These are phyloP conservation scores for Danaus plexippus DNA, from an alignment of 1,140 invertebrate genomes.

Conservation along the genomic window DNA sequence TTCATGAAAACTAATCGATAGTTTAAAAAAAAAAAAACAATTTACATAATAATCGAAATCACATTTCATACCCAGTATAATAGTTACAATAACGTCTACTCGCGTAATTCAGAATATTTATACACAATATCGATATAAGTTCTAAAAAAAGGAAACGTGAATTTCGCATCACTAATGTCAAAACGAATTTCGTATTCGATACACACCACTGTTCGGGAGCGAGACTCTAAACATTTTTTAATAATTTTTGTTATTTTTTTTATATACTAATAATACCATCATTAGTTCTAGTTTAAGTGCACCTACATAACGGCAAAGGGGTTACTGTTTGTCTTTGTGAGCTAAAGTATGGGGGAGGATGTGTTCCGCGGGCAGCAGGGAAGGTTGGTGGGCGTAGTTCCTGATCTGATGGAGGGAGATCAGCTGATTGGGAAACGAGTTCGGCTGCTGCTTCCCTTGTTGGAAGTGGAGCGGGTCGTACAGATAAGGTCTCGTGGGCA, in stretches of 20 bases:
- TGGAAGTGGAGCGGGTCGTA: conserved; percentile 94
- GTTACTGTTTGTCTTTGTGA: conserved; percentile 71
- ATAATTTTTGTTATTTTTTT: conserved; percentile 58
- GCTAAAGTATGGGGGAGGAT: conserved; percentile 66
- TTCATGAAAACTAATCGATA: conserved; percentile 44
- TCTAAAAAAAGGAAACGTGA: conserved; percentile 48
- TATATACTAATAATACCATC: conserved; percentile 69
- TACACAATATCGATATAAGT: conserved; percentile 60
- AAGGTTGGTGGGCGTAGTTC: conserved; percentile 95
- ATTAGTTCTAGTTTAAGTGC: conserved; percentile 62
- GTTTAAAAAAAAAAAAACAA: conserved; percentile 25
- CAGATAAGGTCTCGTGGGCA: conserved; percentile 86
- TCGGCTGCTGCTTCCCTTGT: conserved; percentile 76
- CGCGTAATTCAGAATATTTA: conserved; percentile 62
- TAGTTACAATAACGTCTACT: conserved; percentile 41
- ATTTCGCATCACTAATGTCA: conserved; percentile 53
- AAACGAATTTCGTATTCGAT: conserved; percentile 55
- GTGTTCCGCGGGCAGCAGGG: conserved; percentile 66
- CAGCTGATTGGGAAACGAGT: conserved; percentile 93
- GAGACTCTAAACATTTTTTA: conserved; percentile 64
- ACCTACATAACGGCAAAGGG: conserved; percentile 42
- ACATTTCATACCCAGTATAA: conserved; percentile 56
- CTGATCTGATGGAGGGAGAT: conserved; percentile 97
- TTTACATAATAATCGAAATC: conserved; percentile 40
- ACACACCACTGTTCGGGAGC: conserved; percentile 62